Evolutionary conservation across 30 jellyfish, hydroid and myxozoan genomes (phyloP).

Genomic region (Hydractinia echinata): DNA sequence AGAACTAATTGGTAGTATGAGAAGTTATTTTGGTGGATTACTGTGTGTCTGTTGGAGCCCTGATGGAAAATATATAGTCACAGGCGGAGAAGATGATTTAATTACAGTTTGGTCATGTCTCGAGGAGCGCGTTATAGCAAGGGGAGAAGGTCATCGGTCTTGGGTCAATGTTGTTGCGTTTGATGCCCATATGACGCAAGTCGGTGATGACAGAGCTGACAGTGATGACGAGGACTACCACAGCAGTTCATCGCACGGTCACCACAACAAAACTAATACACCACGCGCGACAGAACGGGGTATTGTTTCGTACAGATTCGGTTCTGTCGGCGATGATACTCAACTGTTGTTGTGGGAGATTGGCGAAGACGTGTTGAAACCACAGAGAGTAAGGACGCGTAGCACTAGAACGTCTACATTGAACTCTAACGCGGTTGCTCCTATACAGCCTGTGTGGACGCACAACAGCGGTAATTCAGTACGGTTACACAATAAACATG

Average conservation of each 20-base stretch:
- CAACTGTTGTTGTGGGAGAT: constrained; percentile 87
- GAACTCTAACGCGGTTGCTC: not conserved
- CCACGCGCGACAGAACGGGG: constrained; percentile 13
- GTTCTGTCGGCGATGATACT: constrained; percentile 97
- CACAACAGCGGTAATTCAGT: constrained; percentile 25
- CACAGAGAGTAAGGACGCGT: constrained; percentile 78
- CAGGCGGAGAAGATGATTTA: constrained; percentile 96
- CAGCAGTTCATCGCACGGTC: constrained; percentile 18
- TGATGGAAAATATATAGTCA: constrained; percentile 83
- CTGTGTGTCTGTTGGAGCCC: constrained; percentile 97
- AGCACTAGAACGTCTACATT: constrained; percentile 67
- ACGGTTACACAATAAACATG: not conserved
- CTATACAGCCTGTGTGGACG: constrained; percentile 59
- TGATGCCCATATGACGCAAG: constrained; percentile 83
- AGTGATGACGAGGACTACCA: constrained; percentile 74
- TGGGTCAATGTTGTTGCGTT: constrained; percentile 93
- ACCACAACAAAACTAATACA: not conserved
- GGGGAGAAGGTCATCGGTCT: constrained; percentile 95
- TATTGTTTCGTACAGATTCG: constrained; percentile 68
- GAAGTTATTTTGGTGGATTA: constrained; percentile 90
- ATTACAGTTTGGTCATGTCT: constrained; percentile 91
- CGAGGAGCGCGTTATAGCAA: constrained; percentile 84
- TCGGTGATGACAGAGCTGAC: constrained; percentile 44
- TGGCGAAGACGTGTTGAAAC: constrained; percentile 77
- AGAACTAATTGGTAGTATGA: constrained; percentile 78